Percentiles rank a stretch among this genome's conserved stretches.
These are phyloP conservation scores for Chrysocyon brachyurus DNA, from an alignment of 2,797 vertebrate species.

Conservation along the genomic window DNA sequence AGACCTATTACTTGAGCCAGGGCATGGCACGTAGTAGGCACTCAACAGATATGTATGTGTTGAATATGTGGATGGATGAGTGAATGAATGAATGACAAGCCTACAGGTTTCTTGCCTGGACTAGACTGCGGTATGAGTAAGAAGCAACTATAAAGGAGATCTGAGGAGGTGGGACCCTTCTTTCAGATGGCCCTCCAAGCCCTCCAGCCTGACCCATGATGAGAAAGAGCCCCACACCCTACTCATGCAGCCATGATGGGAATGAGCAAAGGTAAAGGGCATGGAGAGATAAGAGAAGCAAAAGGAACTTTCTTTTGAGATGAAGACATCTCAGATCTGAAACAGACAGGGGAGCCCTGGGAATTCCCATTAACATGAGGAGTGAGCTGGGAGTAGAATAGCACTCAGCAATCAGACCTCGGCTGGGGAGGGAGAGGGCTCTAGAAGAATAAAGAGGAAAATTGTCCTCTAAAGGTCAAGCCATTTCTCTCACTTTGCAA, in stretches of 20 bases:
- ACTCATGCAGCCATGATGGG: accelerated
- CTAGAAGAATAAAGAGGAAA: neutral
- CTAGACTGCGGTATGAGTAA: accelerated
- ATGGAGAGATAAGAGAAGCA: accelerated
- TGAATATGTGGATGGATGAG: accelerated
- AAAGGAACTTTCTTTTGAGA: neutral
- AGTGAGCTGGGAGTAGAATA: accelerated
- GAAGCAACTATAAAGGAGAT: neutral
- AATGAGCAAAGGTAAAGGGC: neutral
- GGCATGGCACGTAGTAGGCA: accelerated
- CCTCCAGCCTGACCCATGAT: neutral
- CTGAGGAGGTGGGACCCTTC: neutral
- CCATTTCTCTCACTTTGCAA: constrained; percentile 71
- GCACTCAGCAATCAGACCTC: neutral
- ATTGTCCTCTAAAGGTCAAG: constrained; percentile 69
- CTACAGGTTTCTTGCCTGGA: accelerated
- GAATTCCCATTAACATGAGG: accelerated
- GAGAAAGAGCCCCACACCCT: neutral
- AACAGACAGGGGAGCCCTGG: neutral
- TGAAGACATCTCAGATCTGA: constrained; percentile 7
- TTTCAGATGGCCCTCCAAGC: accelerated
- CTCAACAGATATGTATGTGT: accelerated
- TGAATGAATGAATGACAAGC: accelerated
- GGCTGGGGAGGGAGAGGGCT: neutral
- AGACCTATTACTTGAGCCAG: neutral